Percentiles rank a stretch among this genome's conserved stretches.
These are phyloP conservation scores for Spilosoma lubricipeda DNA, from an alignment of 2,888 invertebrate genomes.

Conservation along the genomic window DNA sequence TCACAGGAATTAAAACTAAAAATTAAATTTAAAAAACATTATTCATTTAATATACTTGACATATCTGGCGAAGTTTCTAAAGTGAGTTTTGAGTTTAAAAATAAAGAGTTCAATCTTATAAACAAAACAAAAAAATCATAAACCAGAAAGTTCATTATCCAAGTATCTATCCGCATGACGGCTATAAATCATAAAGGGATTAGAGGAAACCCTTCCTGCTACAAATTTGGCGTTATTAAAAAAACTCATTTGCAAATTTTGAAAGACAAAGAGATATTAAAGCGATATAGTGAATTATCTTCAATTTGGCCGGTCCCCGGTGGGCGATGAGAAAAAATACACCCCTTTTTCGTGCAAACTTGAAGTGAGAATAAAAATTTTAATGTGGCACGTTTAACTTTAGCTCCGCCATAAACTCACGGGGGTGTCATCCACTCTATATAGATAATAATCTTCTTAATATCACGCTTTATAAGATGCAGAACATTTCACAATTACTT, in stretches of 20 bases:
- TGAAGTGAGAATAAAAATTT: conserved; percentile 72
- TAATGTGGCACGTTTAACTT: conserved; percentile 62
- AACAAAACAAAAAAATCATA: conserved; percentile 59
- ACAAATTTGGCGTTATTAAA: conserved; percentile 85
- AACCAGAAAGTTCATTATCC: conserved; percentile 66
- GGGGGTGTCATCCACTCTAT: conserved; percentile 55
- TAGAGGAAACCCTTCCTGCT: conserved; percentile 65
- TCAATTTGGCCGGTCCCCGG: conserved; percentile 67
- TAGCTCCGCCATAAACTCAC: conserved; percentile 46
- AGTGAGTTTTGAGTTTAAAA: conserved; percentile 44
- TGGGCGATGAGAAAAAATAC: conserved; percentile 65
- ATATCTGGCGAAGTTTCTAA: conserved; percentile 1
- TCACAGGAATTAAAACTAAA: not conserved
- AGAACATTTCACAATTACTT: not conserved
- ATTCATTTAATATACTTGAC: not conserved
- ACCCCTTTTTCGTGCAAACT: conserved; percentile 66
- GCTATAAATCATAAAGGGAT: conserved; percentile 81
- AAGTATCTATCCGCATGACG: conserved; percentile 61
- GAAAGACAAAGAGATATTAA: conserved; percentile 84
- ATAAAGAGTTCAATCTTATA: conserved; percentile 60
- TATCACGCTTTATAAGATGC: conserved; percentile 23
- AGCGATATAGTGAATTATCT: conserved; percentile 84
- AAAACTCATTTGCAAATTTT: conserved; percentile 86
- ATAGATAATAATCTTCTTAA: conserved; percentile 37
- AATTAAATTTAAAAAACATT: not conserved